Conservation (phyloP, 2,797 vertebrate species). For the Pangasius sanitwongsei region DNA sequence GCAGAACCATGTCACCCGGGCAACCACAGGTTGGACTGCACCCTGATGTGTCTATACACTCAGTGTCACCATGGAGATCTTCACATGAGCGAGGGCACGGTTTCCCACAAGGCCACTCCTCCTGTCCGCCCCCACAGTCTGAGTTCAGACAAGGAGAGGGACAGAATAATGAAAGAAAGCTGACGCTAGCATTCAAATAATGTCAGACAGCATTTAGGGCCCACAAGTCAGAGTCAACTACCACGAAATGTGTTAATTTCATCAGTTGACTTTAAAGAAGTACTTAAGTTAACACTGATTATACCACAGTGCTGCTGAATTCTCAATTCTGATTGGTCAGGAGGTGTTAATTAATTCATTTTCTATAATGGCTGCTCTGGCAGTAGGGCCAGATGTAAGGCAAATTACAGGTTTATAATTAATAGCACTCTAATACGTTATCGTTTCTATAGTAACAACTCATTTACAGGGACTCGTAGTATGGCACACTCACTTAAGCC, state of each 20-base stretch:
- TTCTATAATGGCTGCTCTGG: background rate
- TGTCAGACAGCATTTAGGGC: background rate
- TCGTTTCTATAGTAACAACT: background rate
- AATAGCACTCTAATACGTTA: background rate
- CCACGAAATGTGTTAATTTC: background rate
- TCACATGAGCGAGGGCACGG: slow-evolving; percentile 84
- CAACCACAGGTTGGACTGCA: slow-evolving; percentile 82
- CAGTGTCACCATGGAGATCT: slow-evolving; percentile 78
- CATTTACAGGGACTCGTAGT: background rate
- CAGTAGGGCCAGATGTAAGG: background rate
- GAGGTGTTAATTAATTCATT: background rate
- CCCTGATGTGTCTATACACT: slow-evolving; percentile 70
- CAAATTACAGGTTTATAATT: background rate
- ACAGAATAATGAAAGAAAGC: background rate
- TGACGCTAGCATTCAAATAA: background rate
- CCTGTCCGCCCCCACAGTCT: slow-evolving; percentile 81
- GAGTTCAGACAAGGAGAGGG: background rate
- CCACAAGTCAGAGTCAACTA: background rate
- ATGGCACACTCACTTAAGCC: background rate
- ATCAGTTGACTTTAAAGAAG: background rate
- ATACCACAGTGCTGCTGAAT: background rate
- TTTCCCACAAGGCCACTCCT: slow-evolving; percentile 79
- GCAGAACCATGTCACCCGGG: slow-evolving; percentile 75
- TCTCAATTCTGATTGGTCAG: background rate
- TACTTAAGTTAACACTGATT: background rate